A percentile compares a stretch with the other conserved stretches of the same genome.
phyloP scores from a whole-genome alignment of 1,140 invertebrate genomes.

The Euwallacea similis region DNA sequence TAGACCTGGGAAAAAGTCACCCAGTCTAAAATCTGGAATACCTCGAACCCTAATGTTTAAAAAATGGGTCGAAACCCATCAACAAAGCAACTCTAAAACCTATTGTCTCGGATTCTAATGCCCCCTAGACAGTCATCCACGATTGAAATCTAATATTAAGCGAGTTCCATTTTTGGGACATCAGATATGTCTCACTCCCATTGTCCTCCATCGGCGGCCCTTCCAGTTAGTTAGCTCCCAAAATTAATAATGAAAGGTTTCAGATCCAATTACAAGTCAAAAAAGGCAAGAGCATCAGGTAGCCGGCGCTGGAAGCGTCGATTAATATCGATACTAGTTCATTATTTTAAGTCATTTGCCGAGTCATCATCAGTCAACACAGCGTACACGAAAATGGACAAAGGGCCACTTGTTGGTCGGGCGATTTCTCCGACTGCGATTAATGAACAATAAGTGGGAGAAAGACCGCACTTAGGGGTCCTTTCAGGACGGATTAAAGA shows the following conservation, averaged over 20 bases:
- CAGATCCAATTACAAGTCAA: conserved; percentile 14
- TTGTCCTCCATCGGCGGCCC: conserved; percentile 7
- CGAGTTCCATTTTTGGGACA: conserved; percentile 3
- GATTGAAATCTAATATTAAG: conserved; percentile 3
- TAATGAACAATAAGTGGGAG: conserved; percentile 42
- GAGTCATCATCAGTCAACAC: conserved; percentile 7
- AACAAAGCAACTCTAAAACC: too few species aligned
- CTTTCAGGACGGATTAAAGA: conserved; percentile 41
- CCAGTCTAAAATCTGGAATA: too few species aligned
- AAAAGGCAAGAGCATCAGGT: neutral
- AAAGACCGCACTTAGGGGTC: conserved; percentile 36
- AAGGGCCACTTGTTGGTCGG: conserved; percentile 18
- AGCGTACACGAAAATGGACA: conserved; percentile 1
- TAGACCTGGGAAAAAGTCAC: too few species aligned
- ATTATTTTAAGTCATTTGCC: neutral
- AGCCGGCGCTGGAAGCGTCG: neutral
- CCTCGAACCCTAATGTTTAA: too few species aligned
- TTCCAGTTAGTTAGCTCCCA: conserved; percentile 10
- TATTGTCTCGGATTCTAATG: too few species aligned
- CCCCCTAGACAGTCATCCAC: neutral
- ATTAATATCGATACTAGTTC: neutral
- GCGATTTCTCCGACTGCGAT: conserved; percentile 30
- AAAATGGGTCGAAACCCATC: too few species aligned
- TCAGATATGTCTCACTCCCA: conserved; percentile 5
- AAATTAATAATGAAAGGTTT: conserved; percentile 18